These are phyloP conservation scores for Saimiri boliviensis DNA, from an alignment of 2,113 vertebrate genomes.

Conservation along the genomic window DNA sequence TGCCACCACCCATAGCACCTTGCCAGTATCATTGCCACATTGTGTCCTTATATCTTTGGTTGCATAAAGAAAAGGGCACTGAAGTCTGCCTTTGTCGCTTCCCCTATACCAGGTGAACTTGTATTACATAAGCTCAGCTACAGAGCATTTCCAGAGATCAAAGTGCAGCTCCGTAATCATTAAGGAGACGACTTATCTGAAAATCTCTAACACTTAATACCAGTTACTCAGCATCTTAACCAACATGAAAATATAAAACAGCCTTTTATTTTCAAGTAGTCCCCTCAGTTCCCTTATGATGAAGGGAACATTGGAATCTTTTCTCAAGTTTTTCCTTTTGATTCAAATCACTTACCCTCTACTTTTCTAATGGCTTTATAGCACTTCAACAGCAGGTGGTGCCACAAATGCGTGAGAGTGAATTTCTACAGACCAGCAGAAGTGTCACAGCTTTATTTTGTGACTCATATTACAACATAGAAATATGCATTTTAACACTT, in stretches of 20 bases:
- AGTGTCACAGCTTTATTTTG: constrained; percentile 86
- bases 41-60: background rate
- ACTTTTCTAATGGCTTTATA: background rate
- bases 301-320: background rate
- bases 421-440: constrained; percentile 60
- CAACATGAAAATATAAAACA: background rate
- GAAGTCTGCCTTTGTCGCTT: background rate
- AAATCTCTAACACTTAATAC: background rate
- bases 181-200: background rate
- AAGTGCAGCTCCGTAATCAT: background rate
- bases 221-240: background rate
- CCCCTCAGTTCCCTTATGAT: background rate
- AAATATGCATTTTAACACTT: constrained; percentile 86
- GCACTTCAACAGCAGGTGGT: constrained; percentile 57
- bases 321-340: background rate
- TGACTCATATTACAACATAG: constrained; percentile 84
- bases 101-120: background rate
- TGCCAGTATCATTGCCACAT: background rate
- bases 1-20: background rate
- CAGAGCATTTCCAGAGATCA: background rate
- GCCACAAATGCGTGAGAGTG: constrained; percentile 43
- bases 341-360: background rate
- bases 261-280: background rate
- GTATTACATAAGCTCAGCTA: background rate
- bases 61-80: background rate